Conservation (phyloP, 2,888 invertebrate species). For the Drosophila yooni region DNA sequence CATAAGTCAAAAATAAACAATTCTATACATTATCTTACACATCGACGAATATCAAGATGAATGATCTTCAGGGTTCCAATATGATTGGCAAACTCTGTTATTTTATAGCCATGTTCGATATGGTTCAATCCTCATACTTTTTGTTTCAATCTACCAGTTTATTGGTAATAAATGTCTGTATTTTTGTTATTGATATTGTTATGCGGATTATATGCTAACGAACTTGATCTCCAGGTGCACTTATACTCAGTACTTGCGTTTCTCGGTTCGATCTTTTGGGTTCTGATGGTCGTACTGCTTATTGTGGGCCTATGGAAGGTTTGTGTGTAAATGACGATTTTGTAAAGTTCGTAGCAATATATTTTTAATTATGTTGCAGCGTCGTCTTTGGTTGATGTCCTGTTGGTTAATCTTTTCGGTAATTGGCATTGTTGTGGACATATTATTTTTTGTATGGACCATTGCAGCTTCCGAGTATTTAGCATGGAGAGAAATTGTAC, state of each 20-base stretch:
- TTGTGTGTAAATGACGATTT: neutral
- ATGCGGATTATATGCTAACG: neutral
- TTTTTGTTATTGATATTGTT: neutral
- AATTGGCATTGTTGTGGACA: conserved; percentile 35
- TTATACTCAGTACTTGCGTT: conserved; percentile 25
- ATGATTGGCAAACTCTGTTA: conserved; percentile 21
- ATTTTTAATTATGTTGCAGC: conserved; percentile 8
- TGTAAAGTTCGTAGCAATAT: neutral
- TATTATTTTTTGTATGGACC: conserved; percentile 37
- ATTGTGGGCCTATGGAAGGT: conserved; percentile 55
- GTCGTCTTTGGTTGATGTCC: neutral
- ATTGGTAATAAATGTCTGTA: conserved; percentile 23
- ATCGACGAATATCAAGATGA: neutral
- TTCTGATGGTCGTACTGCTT: conserved; percentile 36
- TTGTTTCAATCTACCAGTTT: conserved; percentile 18
- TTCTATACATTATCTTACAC: neutral
- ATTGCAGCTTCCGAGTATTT: conserved; percentile 18
- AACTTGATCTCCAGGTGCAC: conserved; percentile 21
- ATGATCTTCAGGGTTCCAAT: neutral
- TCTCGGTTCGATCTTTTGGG: conserved; percentile 40
- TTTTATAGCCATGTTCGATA: conserved; percentile 41
- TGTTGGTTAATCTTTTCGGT: conserved; percentile 46
- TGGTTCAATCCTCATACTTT: conserved; percentile 52
- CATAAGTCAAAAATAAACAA: neutral
- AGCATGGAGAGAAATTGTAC: conserved; percentile 12